Evolutionary conservation across 2,888 invertebrate genomes (phyloP).

Genomic region (Thera obeliscata): DNA sequence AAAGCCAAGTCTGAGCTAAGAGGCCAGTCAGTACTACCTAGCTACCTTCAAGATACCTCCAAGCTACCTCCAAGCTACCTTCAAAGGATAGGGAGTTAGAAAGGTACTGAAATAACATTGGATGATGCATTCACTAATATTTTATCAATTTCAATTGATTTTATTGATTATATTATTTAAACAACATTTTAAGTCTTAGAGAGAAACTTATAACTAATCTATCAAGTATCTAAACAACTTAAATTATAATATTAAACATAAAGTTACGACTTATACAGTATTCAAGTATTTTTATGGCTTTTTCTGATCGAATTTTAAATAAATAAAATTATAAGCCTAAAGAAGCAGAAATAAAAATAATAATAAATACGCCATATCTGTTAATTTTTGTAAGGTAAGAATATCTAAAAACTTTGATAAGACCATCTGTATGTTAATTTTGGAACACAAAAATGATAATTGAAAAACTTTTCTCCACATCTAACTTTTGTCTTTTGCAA

Average conservation of each 20-base stretch:
- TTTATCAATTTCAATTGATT: conserved; percentile 43
- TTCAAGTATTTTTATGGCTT: neutral
- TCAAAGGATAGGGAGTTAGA: conserved; percentile 10
- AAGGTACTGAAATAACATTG: conserved; percentile 38
- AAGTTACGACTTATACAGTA: conserved; percentile 28
- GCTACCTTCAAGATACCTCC: neutral
- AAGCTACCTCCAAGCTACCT: neutral
- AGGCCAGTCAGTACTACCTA: too few relatives aligned
- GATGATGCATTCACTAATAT: conserved; percentile 42
- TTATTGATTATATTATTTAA: conserved; percentile 43
- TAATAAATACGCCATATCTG: neutral
- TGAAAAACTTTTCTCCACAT: conserved; percentile 4
- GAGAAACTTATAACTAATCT: conserved; percentile 38
- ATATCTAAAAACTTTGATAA: neutral
- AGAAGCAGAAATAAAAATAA: neutral
- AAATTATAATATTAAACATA: conserved; percentile 17
- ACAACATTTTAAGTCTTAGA: conserved; percentile 45
- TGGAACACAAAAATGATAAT: conserved; percentile 2
- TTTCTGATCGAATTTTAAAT: neutral
- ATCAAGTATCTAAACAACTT: conserved; percentile 24
- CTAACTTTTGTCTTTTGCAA: neutral
- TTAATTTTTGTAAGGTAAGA: neutral
- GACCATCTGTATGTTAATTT: conserved; percentile 4
- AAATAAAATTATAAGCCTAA: neutral
- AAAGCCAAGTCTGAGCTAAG: too few relatives aligned